Conservation (phyloP, 2,797 vertebrate genomes). For the Artibeus lituratus region DNA sequence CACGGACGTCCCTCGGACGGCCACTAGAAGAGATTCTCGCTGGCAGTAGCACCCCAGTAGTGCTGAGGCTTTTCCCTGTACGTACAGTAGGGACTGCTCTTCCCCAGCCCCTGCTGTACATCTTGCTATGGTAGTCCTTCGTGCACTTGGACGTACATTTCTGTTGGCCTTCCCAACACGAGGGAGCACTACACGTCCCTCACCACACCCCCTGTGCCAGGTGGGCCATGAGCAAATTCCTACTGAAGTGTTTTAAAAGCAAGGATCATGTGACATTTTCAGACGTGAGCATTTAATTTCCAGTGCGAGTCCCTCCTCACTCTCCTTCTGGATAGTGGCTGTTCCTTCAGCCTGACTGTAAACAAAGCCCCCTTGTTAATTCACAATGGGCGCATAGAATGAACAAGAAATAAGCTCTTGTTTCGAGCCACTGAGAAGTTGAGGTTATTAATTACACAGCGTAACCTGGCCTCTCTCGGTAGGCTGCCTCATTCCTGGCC, state of each 20-base stretch:
- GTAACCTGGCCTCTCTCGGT: background rate
- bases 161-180: background rate
- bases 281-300: background rate
- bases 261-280: background rate
- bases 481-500: background rate
- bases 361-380: background rate
- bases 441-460: background rate
- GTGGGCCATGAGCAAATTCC: background rate
- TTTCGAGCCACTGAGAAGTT: background rate
- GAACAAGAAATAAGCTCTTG: background rate
- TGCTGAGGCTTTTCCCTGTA: background rate
- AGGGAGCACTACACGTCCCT: background rate
- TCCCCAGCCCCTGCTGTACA: background rate
- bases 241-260: background rate
- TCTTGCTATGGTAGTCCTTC: background rate
- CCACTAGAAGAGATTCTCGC: background rate
- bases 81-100: background rate
- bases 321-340: background rate
- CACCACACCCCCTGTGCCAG: background rate
- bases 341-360: background rate
- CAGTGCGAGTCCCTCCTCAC: background rate
- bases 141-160: background rate
- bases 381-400: background rate
- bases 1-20: background rate
- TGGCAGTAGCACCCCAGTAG: too few relatives aligned